Conservation (phyloP, 1,140 invertebrate genomes). For the Neodiprion virginianus region DNA sequence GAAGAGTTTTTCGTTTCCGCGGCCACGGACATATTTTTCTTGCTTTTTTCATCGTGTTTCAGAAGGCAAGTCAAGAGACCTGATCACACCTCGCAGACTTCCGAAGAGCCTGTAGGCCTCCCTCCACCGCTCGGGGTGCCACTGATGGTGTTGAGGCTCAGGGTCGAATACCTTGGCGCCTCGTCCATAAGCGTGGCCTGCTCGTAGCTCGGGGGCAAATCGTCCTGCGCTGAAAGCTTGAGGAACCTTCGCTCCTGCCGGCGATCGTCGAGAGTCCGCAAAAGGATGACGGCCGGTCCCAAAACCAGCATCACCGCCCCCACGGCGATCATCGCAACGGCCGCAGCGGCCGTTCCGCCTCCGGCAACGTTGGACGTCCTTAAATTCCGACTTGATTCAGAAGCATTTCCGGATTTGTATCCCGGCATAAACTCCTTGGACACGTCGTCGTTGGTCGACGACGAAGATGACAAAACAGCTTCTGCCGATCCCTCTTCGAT, state of each 20-base stretch:
- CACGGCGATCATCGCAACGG: conserved; percentile 42
- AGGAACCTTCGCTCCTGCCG: conserved; percentile 37
- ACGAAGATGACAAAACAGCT: too few species aligned
- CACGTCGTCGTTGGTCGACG: background rate
- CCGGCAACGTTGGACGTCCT: conserved; percentile 30
- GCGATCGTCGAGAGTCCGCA: conserved; percentile 39
- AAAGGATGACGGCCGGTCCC: conserved; percentile 40
- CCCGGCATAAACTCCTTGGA: background rate
- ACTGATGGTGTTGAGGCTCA: conserved; percentile 34
- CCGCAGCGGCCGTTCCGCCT: conserved; percentile 34
- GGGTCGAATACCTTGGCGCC: conserved; percentile 45
- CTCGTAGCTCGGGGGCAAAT: conserved; percentile 44
- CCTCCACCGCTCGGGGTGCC: conserved; percentile 20
- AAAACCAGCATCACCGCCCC: conserved; percentile 44
- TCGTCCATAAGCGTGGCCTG: conserved; percentile 42
- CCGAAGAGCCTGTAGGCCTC: too few species aligned
- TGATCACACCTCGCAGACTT: too few species aligned
- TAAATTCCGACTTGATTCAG: background rate
- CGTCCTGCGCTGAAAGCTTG: conserved; percentile 32
- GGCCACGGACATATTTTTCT: too few species aligned
- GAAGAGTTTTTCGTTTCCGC: too few species aligned
- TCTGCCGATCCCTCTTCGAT: conserved; percentile 9
- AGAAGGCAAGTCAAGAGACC: too few species aligned
- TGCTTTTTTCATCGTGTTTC: too few species aligned
- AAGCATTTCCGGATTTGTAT: conserved; percentile 9